Evolutionary conservation across 2,797 vertebrate species (phyloP).

Genomic region (Argentina silus): DNA sequence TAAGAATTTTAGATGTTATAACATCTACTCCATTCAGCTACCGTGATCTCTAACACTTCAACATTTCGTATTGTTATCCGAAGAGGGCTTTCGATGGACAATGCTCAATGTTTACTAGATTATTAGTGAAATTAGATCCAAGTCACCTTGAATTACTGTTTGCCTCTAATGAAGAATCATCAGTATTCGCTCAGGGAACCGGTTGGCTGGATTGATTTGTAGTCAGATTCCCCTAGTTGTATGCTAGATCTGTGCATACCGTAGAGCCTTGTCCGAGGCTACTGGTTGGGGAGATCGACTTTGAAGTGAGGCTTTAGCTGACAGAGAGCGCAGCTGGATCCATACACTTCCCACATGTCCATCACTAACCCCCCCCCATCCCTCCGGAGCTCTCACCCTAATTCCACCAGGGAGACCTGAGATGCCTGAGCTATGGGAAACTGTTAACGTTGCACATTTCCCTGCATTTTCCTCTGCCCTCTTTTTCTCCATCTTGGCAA

Average conservation of each 20-base stretch:
- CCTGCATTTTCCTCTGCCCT: not conserved
- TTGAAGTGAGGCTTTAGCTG: conserved; percentile 72
- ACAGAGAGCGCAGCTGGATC: conserved; percentile 63
- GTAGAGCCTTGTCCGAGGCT: conserved; percentile 52
- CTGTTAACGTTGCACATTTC: conserved; percentile 54
- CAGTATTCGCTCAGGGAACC: conserved; percentile 52
- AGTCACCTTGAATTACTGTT: conserved; percentile 55
- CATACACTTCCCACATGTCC: conserved; percentile 67
- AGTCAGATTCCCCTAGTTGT: conserved; percentile 49
- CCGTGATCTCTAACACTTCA: not conserved
- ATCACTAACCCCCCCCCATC: conserved; percentile 56
- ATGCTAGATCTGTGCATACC: conserved; percentile 54
- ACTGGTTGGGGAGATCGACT: conserved; percentile 57
- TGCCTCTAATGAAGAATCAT: conserved; percentile 54
- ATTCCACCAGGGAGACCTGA: conserved; percentile 45
- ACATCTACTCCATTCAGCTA: not conserved
- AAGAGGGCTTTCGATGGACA: not conserved
- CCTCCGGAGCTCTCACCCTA: conserved; percentile 36
- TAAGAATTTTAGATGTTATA: no score
- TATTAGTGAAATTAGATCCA: conserved; percentile 34
- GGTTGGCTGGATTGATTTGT: conserved; percentile 66
- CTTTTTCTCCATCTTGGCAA: conserved; percentile 36
- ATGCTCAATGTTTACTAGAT: conserved; percentile 2
- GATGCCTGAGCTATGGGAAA: conserved; percentile 49
- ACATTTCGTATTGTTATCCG: not conserved